A percentile compares a stretch with the other conserved stretches of the same genome.
Conservation (phyloP, 1,140 invertebrate species). For the Drosophila sp. region DNA sequence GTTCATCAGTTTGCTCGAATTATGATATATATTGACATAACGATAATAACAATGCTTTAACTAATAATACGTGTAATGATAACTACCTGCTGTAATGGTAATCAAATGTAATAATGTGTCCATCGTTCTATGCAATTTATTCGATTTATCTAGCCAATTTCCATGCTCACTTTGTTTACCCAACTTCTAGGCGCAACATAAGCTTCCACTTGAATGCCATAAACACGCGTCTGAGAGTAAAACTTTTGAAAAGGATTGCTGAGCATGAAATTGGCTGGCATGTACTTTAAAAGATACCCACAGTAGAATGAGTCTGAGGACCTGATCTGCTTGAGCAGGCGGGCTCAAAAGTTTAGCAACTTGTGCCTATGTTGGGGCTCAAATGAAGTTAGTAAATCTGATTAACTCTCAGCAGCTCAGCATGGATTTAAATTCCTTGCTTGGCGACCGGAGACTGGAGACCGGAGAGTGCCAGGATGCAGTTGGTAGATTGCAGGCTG, state of each 20-base stretch:
- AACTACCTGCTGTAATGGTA: no score
- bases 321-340: constrained; percentile 1
- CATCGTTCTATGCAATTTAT: neutral
- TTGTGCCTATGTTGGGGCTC: constrained; percentile 50
- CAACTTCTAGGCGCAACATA: constrained; percentile 34
- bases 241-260: constrained; percentile 69
- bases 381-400: constrained; percentile 79
- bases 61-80: no score
- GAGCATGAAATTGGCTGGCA: constrained; percentile 39
- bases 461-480: constrained; percentile 13
- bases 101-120: no score
- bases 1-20: neutral
- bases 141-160: constrained; percentile 53
- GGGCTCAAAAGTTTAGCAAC: constrained; percentile 54
- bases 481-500: constrained; percentile 2
- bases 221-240: constrained; percentile 35
- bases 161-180: constrained; percentile 11
- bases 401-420: constrained; percentile 70
- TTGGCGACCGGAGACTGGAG: neutral
- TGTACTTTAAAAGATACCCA: constrained; percentile 5
- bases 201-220: constrained; percentile 12
- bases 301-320: neutral
- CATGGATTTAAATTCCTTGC: constrained; percentile 32
- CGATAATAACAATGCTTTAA: no score
- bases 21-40: no score